phyloP scores from a whole-genome alignment of 1,140 invertebrate genomes.

The Megathymus violae region DNA sequence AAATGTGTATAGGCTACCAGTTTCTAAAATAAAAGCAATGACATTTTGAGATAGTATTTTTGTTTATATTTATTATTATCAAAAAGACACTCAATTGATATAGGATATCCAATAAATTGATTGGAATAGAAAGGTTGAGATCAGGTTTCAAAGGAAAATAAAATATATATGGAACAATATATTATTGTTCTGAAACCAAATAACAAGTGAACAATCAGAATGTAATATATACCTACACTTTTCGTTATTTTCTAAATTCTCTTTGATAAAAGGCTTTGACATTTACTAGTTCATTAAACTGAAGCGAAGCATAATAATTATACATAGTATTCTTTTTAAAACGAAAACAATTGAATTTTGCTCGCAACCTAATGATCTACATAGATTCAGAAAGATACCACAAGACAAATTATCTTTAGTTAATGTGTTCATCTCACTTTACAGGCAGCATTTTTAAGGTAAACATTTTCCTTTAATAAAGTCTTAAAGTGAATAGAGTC shows the following conservation, averaged over 20 bases:
- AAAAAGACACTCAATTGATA: no score
- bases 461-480: conserved; percentile 30
- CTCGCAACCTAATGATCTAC: neutral
- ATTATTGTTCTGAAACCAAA: no score
- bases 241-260: neutral
- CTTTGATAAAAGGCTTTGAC: neutral
- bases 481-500: conserved; percentile 18
- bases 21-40: no score
- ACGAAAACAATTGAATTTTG: neutral
- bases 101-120: no score
- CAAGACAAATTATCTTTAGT: neutral
- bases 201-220: no score
- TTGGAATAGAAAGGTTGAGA: no score
- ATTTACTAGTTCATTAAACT: neutral
- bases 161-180: no score
- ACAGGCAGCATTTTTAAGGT: neutral
- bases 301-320: neutral
- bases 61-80: no score
- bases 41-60: no score
- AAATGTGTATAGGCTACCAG: no score
- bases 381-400: neutral
- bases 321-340: neutral
- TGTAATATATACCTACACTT: no score
- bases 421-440: neutral
- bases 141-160: no score